A percentile compares a stretch with the other conserved stretches of the same genome.
Conservation (phyloP, 2,888 invertebrate species). For the Encarsia formosa region DNA sequence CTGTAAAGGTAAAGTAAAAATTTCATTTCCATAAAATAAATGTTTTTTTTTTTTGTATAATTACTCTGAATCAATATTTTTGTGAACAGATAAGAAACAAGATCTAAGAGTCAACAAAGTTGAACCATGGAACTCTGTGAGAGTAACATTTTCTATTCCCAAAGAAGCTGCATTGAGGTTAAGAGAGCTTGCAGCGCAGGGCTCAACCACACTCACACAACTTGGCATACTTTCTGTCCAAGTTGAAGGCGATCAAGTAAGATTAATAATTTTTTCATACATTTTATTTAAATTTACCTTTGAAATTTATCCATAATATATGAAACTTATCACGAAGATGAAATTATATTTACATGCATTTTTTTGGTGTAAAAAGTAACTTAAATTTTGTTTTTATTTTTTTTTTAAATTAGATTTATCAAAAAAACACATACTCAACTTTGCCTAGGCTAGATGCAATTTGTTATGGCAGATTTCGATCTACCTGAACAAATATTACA, state of each 20-base stretch:
- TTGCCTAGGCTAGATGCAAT: too few species aligned
- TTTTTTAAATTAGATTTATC: too few species aligned
- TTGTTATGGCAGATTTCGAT: too few species aligned
- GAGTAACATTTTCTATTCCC: slow-evolving; percentile 96
- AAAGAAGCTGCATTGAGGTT: slow-evolving; percentile 90
- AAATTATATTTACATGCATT: too few species aligned
- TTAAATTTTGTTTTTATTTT: too few species aligned
- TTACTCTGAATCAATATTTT: background rate
- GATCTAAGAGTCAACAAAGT: slow-evolving; percentile 69
- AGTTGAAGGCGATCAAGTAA: slow-evolving; percentile 83
- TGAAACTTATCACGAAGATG: slow-evolving; percentile 1
- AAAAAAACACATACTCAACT: too few species aligned
- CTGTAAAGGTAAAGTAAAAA: slow-evolving; percentile 59
- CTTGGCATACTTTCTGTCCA: slow-evolving; percentile 94
- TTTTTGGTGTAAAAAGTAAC: too few species aligned
- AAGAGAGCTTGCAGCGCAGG: slow-evolving; percentile 86
- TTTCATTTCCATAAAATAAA: too few species aligned
- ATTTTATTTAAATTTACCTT: slow-evolving; percentile 4
- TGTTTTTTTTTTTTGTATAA: too few species aligned
- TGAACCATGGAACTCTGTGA: slow-evolving; percentile 98
- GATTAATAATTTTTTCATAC: slow-evolving; percentile 19
- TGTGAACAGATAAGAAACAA: slow-evolving; percentile 51
- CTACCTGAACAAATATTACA: too few species aligned
- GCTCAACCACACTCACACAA: slow-evolving; percentile 81
- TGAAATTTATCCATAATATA: slow-evolving; percentile 5